Base-by-base conservation (phyloP, 2,888 invertebrate genomes). In the Hydroisotoma schaefferi region DNA sequence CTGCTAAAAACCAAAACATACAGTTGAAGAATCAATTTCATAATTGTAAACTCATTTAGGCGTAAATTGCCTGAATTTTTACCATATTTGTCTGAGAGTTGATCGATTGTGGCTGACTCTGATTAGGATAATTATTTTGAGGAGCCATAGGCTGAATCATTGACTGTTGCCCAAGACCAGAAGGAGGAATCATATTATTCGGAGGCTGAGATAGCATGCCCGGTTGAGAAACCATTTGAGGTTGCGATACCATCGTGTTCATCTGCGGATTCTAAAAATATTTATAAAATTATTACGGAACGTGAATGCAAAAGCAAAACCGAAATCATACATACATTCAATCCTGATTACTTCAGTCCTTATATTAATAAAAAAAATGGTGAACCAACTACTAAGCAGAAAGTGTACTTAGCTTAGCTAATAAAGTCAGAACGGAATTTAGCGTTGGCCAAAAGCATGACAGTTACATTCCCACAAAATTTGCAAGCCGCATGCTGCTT, bases 101-200 rank as follows among this genome's bases (percentile, higher is more conserved):
- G 51, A 68, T 65, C 61, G 65, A 61, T 61, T 61, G 63, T 37
- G 57, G 55, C 40, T 65, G 68, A 48, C 51, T n/a, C 56, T 65
- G 68, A 27, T 63, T 48, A 43, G 59, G 65, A 59, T 66, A 66
- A 53, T 51, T 68, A 46, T 54, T 29, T 38, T 65, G 80, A 70
- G 80, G 80, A 68, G 80, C 76, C 28, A 80, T 71, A 59, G 81
- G 80, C 74, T 81, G 81, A 20, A 77, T 65, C 57, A 69, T 61
- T 38, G 58, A 57, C 27, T 63, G 66, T 27, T 65, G 69, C 18
- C 20, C 63, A 28, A 65, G 26, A 59, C 53, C 65, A 27, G 51
- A 20, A 22, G 58, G 61, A 20, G 59, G 44, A 47, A 57, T 53
- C 54, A 65, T 65, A 10, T 60, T 60, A 37, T 56, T 59, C 38